These are phyloP conservation scores for Craterocephalus amniculus DNA, from an alignment of 2,797 vertebrate genomes.

Conservation along the genomic window DNA sequence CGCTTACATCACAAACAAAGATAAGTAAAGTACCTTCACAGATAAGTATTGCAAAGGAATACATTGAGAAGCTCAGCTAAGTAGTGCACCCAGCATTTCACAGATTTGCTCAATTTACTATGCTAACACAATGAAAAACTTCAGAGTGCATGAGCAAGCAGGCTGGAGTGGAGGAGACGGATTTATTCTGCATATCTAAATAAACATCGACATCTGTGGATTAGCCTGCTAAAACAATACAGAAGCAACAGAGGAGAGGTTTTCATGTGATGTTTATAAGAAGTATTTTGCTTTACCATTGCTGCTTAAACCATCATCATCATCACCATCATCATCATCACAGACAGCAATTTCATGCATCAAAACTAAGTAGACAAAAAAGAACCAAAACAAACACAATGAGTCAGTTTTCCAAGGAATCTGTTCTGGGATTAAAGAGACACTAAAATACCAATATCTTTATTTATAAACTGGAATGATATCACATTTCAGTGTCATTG, in stretches of 20 bases:
- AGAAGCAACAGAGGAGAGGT: conserved; percentile 6
- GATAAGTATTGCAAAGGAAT: conserved; percentile 49
- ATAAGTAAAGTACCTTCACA: conserved; percentile 48
- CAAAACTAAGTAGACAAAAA: conserved; percentile 8
- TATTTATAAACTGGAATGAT: background rate
- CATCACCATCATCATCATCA: background rate
- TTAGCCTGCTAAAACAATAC: background rate
- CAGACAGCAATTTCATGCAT: conserved; percentile 1
- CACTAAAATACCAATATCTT: background rate
- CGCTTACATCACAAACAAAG: conserved; percentile 23
- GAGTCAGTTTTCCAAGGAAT: background rate
- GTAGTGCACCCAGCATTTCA: conserved; percentile 36
- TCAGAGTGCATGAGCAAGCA: conserved; percentile 59
- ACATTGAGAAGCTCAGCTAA: conserved; percentile 39
- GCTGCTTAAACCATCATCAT: background rate
- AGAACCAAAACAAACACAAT: background rate
- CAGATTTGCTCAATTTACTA: conserved; percentile 60
- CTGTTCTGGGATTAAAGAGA: background rate
- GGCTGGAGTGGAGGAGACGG: conserved; percentile 33
- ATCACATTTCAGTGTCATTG: background rate
- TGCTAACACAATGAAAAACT: conserved; percentile 49
- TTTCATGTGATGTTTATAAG: conserved; percentile 11
- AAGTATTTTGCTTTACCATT: conserved; percentile 12
- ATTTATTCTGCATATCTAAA: conserved; percentile 63
- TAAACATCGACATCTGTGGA: conserved; percentile 55